Percentiles rank a stretch among this genome's conserved stretches.
Conservation (phyloP, 2,113 vertebrate genomes). For the Barnardius zonarius region DNA sequence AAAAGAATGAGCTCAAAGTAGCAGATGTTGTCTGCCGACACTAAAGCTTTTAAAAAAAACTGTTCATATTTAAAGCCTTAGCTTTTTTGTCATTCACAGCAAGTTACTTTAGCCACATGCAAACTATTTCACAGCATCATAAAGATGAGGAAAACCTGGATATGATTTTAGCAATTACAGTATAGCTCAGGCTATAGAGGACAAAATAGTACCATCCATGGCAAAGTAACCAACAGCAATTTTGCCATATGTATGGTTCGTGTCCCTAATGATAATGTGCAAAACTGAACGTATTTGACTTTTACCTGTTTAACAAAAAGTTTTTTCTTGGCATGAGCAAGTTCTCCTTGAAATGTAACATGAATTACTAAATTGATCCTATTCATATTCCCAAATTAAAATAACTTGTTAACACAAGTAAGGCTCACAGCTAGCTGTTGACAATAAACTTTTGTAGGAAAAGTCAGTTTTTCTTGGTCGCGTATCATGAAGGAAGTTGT, state of each 20-base stretch:
- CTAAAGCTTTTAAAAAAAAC: neutral
- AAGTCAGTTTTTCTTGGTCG: neutral
- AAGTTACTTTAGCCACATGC: neutral
- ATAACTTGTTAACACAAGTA: neutral
- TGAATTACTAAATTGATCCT: neutral
- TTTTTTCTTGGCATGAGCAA: neutral
- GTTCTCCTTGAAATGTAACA: neutral
- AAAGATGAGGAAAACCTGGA: neutral
- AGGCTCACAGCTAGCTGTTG: neutral
- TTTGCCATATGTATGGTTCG: fast-evolving
- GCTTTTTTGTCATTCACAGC: neutral
- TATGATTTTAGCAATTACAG: neutral
- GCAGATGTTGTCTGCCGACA: neutral
- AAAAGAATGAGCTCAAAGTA: neutral
- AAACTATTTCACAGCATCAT: neutral
- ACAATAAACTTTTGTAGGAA: neutral
- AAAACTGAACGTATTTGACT: neutral
- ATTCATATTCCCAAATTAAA: neutral
- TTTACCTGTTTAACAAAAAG: neutral
- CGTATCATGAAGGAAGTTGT: neutral
- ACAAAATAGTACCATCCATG: neutral
- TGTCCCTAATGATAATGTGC: neutral
- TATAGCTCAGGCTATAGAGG: neutral
- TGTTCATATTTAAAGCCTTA: neutral
- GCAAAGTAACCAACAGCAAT: neutral